Base-by-base conservation (phyloP, 2,113 vertebrate genomes). In the Xiphias gladius region DNA sequence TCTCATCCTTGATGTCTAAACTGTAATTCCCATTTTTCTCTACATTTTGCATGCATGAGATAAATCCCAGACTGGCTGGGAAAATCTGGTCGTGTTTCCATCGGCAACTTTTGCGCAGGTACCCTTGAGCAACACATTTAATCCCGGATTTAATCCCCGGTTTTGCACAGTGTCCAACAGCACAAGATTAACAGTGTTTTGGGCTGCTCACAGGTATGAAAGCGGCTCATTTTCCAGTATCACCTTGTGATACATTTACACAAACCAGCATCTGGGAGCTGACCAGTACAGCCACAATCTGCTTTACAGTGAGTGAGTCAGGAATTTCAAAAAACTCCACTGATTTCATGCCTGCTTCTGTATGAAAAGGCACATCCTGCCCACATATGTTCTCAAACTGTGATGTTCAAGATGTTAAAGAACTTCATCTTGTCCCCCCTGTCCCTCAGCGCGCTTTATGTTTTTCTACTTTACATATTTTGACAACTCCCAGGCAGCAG, bases 61-160 rank as follows among this genome's bases (percentile, higher is more conserved):
- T 72, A 83, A 89, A 84, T 73, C 81, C 54, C 70, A 55, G 50
- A 37, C 63, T 14, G 37, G 39, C 67, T 73, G 22, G 14, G 50
- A 72, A 80, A 58, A 83, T 57, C 59, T 4, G 61, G 35, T 75
- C 64, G 39, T 66, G 73, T 59, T 76, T 79, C 28, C 66, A 61
- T 91, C 83, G 73, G 80, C 73, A 79, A 83, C 39, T 82, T 76
- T 59, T 37, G 39, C 63, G 59, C 80, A 10, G 9, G 46, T 50
- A 63, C 76, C 88, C 84, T 79, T 82, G 63, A 88, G 88, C 85
- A 65, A 87, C 46, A 76, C 72, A 54, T 85, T 77, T 83, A 86
- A 87, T 87, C 81, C 57, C 77, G 28, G 72, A 58, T 86, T 84
- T 73, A 87, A 88, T 83, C 79, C 69, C 48, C 84, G 39, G 8